phyloP scores from a whole-genome alignment of 1,140 invertebrate genomes.

The Ceratina calcarata region DNA sequence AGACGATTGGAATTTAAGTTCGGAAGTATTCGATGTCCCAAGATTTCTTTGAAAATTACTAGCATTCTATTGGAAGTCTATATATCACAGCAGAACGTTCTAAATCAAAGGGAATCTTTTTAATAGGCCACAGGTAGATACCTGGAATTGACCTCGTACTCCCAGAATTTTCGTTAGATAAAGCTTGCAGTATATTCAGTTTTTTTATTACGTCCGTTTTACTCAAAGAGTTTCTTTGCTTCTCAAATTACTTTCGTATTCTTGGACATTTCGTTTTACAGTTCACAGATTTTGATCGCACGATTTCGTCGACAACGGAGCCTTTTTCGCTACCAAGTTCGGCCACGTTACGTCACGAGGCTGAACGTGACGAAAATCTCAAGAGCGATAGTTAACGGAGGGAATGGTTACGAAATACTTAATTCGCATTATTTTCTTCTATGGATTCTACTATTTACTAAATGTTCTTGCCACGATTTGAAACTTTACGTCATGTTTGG shows the following conservation, averaged over 20 bases:
- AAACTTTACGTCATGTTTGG: too few relatives aligned
- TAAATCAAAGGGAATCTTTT: conserved; percentile 15
- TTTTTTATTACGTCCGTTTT: too few relatives aligned
- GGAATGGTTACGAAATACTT: conserved; percentile 36
- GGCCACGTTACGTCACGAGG: conserved; percentile 31
- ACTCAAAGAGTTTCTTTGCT: too few relatives aligned
- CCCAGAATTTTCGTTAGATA: background rate
- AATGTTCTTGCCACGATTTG: too few relatives aligned
- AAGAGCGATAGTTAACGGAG: conserved; percentile 22
- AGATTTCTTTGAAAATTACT: background rate
- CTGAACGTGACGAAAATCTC: conserved; percentile 39
- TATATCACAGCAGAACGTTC: background rate
- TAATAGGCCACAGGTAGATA: conserved; percentile 20
- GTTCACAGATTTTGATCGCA: background rate
- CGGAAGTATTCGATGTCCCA: background rate
- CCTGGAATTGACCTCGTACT: conserved; percentile 13
- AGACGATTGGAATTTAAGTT: background rate
- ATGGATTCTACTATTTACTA: background rate
- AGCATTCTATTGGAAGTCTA: background rate
- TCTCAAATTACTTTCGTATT: background rate
- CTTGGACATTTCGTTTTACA: background rate
- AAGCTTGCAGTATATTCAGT: too few relatives aligned
- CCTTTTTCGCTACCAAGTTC: conserved; percentile 22
- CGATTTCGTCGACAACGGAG: background rate
- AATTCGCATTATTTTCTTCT: conserved; percentile 24